Percentiles rank a stretch among this genome's conserved stretches.
phyloP scores from a whole-genome alignment of 2,113 vertebrate genomes.

The Ammospiza caudacuta region DNA sequence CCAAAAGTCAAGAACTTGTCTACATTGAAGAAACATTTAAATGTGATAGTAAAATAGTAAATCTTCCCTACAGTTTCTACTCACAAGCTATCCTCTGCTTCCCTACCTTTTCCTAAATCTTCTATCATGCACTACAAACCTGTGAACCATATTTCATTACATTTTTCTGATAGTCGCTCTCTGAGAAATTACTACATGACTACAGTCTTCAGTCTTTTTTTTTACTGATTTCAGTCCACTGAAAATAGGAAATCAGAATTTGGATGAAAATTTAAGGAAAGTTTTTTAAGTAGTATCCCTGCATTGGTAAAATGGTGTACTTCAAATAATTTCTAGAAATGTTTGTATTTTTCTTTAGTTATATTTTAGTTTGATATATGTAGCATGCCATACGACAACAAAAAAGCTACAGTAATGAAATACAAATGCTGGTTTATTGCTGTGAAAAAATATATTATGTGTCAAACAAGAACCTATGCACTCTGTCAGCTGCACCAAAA shows the following conservation, averaged over 20 bases:
- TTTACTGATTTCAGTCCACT: neutral
- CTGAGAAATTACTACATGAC: neutral
- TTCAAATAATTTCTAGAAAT: neutral
- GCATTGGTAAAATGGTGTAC: neutral
- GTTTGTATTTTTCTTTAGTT: neutral
- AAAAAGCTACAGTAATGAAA: neutral
- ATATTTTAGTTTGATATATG: neutral
- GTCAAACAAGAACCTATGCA: neutral
- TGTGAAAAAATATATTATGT: neutral
- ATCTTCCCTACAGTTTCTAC: neutral
- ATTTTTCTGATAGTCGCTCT: neutral
- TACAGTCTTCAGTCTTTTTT: neutral
- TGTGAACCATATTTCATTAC: rapidly evolving
- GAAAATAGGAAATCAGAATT: neutral
- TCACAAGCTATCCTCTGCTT: neutral
- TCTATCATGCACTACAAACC: neutral
- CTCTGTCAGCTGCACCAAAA: neutral
- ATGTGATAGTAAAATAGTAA: neutral
- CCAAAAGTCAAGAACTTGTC: neutral
- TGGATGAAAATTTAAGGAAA: neutral
- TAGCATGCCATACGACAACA: neutral
- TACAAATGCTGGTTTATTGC: neutral
- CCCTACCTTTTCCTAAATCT: neutral
- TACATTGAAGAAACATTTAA: neutral
- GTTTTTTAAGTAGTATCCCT: neutral